Evolutionary conservation across 2,113 vertebrate genomes (phyloP).

Genomic region (Callospermophilus lateralis): DNA sequence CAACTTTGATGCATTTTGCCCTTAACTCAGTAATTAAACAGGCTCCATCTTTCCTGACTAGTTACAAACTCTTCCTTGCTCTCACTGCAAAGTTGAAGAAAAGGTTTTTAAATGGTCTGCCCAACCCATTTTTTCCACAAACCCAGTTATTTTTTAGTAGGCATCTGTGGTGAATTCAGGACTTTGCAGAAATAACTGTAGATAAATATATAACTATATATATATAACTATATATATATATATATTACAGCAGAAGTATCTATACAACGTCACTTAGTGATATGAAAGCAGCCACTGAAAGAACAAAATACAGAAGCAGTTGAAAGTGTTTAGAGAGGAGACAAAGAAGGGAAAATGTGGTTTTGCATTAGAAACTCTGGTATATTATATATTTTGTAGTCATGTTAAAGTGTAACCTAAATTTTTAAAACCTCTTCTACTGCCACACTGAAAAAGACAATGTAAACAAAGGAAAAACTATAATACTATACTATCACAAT

Average conservation of each 20-base stretch:
- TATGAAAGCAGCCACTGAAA: background rate
- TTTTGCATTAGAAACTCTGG: background rate
- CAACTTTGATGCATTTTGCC: constrained; percentile 16
- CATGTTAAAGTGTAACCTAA: background rate
- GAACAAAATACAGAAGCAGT: background rate
- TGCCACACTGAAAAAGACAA: background rate
- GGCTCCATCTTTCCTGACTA: background rate
- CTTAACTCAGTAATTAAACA: constrained; percentile 4
- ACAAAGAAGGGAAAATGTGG: background rate
- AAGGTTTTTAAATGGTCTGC: background rate
- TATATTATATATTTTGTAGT: background rate
- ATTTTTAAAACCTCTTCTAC: background rate
- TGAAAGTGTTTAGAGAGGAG: background rate
- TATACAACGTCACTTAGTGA: background rate
- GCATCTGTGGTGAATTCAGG: background rate
- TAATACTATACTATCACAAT: background rate
- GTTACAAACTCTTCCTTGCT: background rate
- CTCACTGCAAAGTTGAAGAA: background rate
- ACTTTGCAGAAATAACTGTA: background rate
- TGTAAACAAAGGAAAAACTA: background rate
- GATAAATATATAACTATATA: background rate
- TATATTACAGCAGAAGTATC: background rate
- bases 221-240: background rate
- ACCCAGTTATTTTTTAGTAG: constrained; percentile 2
- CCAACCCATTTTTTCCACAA: background rate